Percentiles rank a stretch among this genome's conserved stretches.
phyloP scores from a whole-genome alignment of 53 echinoderm and acorn worm species.

The Paracentrotus lividus region DNA sequence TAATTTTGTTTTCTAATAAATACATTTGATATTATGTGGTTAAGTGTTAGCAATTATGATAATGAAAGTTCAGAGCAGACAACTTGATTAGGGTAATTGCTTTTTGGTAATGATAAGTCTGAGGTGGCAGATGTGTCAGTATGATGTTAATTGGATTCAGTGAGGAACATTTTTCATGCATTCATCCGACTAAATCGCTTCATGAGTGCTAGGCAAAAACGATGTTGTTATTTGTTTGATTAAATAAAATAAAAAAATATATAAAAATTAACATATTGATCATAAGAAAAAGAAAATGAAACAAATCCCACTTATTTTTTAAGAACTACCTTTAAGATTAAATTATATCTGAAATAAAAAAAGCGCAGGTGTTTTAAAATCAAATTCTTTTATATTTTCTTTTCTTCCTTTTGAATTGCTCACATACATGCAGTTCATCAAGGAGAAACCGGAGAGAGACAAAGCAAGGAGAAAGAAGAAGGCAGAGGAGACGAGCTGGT shows the following conservation, averaged over 20 bases:
- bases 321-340: too few species aligned
- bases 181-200: not conserved
- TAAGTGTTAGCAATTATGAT: too few species aligned
- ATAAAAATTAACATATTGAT: too few species aligned
- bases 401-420: not conserved
- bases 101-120: not conserved
- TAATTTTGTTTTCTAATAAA: too few species aligned
- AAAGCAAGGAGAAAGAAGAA: conserved; percentile 72
- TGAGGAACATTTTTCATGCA: not conserved
- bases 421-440: conserved; percentile 51
- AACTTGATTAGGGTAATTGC: not conserved
- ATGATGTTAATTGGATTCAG: not conserved
- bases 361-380: too few species aligned
- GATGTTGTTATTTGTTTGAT: not conserved
- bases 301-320: too few species aligned
- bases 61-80: not conserved
- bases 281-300: too few species aligned
- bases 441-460: conserved; percentile 64
- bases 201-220: not conserved
- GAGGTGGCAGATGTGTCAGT: not conserved
- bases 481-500: conserved; percentile 76
- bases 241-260: too few species aligned
- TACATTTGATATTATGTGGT: too few species aligned
- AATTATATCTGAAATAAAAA: too few species aligned
- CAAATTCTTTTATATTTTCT: too few species aligned